Percentiles rank a stretch among this genome's conserved stretches.
Evolutionary conservation across 2,797 vertebrate species (phyloP).

Genomic region (Selene dorsalis): DNA sequence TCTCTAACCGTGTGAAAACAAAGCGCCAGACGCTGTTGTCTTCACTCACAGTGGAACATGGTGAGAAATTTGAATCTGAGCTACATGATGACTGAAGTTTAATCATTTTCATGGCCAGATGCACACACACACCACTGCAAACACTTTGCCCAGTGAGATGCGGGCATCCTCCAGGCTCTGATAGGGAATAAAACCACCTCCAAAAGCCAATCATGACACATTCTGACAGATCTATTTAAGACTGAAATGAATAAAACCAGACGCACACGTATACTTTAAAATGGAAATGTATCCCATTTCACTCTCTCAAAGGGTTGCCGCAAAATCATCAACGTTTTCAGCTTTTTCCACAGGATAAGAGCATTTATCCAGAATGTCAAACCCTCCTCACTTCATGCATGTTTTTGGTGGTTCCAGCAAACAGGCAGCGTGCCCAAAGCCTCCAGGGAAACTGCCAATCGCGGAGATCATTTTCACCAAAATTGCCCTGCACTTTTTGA

Average conservation of each 20-base stretch:
- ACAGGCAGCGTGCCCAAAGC: neutral
- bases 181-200: constrained; percentile 9
- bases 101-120: constrained; percentile 27
- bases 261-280: neutral
- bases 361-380: constrained; percentile 3
- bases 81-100: constrained; percentile 16
- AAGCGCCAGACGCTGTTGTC: constrained; percentile 1
- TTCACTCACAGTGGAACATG: neutral
- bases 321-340: neutral
- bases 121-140: constrained; percentile 2
- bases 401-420: constrained; percentile 24
- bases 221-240: constrained; percentile 21
- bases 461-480: constrained; percentile 36
- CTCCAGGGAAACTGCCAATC: constrained; percentile 39
- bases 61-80: constrained; percentile 3
- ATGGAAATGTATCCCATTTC: neutral
- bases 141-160: constrained; percentile 22
- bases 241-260: neutral
- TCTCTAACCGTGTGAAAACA: neutral
- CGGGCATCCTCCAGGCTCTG: neutral
- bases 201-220: neutral
- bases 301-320: neutral
- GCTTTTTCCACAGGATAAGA: neutral
- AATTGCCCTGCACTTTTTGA: constrained; percentile 46
- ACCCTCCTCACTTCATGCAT: neutral